phyloP scores from a whole-genome alignment of 1,140 invertebrate species.

The Cotesia chilonis region DNA sequence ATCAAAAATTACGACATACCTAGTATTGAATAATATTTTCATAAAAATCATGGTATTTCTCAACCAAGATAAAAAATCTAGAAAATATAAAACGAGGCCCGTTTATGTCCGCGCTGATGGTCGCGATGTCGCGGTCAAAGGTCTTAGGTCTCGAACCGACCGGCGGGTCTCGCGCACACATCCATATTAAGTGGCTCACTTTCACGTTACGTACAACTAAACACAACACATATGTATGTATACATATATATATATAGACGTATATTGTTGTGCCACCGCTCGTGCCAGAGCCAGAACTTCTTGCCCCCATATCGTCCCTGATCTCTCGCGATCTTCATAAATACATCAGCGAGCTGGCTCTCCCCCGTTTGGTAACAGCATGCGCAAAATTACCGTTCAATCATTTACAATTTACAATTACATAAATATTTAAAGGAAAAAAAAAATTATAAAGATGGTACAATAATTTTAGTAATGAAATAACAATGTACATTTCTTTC shows the following conservation, averaged over 20 bases:
- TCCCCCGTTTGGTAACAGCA: too few relatives aligned
- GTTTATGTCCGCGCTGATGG: slow-evolving; percentile 41
- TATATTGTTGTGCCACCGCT: slow-evolving; percentile 29
- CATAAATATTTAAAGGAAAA: too few relatives aligned
- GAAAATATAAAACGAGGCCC: not conserved
- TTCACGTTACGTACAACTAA: slow-evolving; percentile 37
- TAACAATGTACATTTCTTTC: slow-evolving; percentile 23
- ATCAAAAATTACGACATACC: too few relatives aligned
- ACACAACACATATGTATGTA: too few relatives aligned
- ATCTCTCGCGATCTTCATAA: slow-evolving; percentile 36
- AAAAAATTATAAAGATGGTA: too few relatives aligned
- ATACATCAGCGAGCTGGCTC: too few relatives aligned
- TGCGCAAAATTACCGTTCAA: too few relatives aligned
- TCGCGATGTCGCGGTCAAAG: slow-evolving; percentile 51
- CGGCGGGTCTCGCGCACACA: slow-evolving; percentile 51
- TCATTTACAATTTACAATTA: too few relatives aligned
- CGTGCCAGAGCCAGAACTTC: not conserved
- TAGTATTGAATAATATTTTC: too few relatives aligned
- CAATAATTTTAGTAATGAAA: too few relatives aligned
- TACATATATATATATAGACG: too few relatives aligned
- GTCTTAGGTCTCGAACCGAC: slow-evolving; percentile 48
- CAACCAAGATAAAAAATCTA: not conserved
- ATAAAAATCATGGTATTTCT: slow-evolving; percentile 2
- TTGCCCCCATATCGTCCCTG: slow-evolving; percentile 32
- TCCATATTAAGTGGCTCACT: slow-evolving; percentile 56